Percentiles rank a stretch among this genome's conserved stretches.
Evolutionary conservation across 1,140 invertebrate genomes (phyloP).

Genomic region (Drosophila dunni): DNA sequence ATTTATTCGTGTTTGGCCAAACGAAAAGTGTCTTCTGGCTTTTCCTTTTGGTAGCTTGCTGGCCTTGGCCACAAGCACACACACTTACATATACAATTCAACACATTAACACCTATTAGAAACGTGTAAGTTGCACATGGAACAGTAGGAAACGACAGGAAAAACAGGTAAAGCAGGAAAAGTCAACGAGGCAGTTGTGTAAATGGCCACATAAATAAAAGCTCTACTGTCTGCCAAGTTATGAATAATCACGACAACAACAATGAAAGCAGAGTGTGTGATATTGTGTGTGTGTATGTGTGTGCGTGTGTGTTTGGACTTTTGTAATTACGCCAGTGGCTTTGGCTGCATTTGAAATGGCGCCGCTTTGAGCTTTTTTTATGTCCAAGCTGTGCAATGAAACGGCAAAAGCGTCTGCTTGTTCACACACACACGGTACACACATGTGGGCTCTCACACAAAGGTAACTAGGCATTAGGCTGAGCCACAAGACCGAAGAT

Average conservation of each 20-base stretch:
- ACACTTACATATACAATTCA: conserved; percentile 60
- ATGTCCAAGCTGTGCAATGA: conserved; percentile 70
- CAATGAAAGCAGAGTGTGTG: conserved; percentile 8
- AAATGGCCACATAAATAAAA: conserved; percentile 77
- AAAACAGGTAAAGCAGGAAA: conserved; percentile 24
- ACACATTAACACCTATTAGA: conserved; percentile 78
- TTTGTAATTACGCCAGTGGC: conserved; percentile 69
- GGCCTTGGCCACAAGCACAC: conserved; percentile 8
- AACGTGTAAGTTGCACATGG: not conserved
- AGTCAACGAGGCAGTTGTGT: conserved; percentile 57
- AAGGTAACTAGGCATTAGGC: conserved; percentile 33
- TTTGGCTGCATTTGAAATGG: conserved; percentile 66
- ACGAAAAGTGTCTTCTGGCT: conserved; percentile 12
- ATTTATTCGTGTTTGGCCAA: conserved; percentile 14
- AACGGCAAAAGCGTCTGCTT: conserved; percentile 39
- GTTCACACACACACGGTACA: conserved; percentile 13
- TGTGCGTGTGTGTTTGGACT: conserved; percentile 34
- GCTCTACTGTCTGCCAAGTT: conserved; percentile 72
- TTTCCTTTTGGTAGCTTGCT: not conserved
- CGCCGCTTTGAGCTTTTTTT: conserved; percentile 68
- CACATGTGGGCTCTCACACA: not conserved
- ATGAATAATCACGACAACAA: conserved; percentile 78
- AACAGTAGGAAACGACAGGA: conserved; percentile 6
- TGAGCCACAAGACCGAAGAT: conserved; percentile 42
- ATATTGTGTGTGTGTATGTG: not conserved